Conservation (phyloP, 2,888 invertebrate species). For the Epicampocera succincta region DNA sequence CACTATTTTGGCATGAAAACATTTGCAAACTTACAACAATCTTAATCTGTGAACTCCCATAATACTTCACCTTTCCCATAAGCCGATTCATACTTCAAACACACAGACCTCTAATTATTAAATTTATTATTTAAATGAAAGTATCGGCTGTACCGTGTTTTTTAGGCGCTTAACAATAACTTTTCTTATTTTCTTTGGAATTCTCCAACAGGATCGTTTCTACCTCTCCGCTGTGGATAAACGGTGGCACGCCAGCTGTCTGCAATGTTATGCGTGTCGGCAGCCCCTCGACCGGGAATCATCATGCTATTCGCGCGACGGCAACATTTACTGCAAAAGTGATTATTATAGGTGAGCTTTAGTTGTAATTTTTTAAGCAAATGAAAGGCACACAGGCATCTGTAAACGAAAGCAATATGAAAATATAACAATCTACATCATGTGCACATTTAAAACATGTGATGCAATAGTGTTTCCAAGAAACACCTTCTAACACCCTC, state of each 20-base stretch:
- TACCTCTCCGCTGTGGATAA: slow-evolving; percentile 95
- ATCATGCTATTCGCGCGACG: slow-evolving; percentile 95
- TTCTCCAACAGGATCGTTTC: slow-evolving; percentile 87
- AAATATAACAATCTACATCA: slow-evolving; percentile 51
- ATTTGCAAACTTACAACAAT: too few species aligned
- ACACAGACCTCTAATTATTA: too few species aligned
- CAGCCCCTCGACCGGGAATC: slow-evolving; percentile 94
- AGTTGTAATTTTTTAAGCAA: slow-evolving; percentile 51
- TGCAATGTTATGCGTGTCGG: slow-evolving; percentile 95
- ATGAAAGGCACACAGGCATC: not conserved
- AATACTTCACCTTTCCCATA: not conserved
- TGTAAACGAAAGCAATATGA: not conserved
- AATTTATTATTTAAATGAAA: not conserved
- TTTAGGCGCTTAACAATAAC: slow-evolving; percentile 20
- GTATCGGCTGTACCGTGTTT: slow-evolving; percentile 43
- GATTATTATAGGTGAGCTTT: slow-evolving; percentile 95
- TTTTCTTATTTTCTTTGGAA: slow-evolving; percentile 44
- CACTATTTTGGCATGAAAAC: too few species aligned
- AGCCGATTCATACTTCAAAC: too few species aligned
- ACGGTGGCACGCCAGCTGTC: slow-evolving; percentile 95
- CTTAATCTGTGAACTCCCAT: too few species aligned
- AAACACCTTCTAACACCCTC: slow-evolving; percentile 65
- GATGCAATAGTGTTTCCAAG: slow-evolving; percentile 63
- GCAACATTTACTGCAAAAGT: slow-evolving; percentile 97
- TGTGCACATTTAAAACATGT: slow-evolving; percentile 51